phyloP scores from a whole-genome alignment of 2,888 invertebrate species.

The Luperina testacea region DNA sequence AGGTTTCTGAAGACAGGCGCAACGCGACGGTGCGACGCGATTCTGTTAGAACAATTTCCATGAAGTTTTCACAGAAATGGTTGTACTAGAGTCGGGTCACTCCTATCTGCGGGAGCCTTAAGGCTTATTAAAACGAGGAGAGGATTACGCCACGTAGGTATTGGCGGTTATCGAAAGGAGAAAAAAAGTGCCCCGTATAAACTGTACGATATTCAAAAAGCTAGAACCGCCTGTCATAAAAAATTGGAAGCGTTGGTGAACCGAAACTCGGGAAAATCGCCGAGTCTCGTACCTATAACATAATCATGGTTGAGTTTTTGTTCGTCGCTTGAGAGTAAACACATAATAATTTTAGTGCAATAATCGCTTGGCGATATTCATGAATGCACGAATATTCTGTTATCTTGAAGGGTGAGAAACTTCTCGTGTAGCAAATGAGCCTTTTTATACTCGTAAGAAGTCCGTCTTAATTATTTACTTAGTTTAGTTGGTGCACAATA shows the following conservation, averaged over 20 bases:
- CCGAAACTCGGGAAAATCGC: not conserved
- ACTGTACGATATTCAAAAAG: not conserved
- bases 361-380: not conserved
- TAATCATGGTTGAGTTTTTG: not conserved
- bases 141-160: not conserved
- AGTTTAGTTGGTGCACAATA: constrained; percentile 7
- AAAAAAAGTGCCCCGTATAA: not conserved
- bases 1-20: not conserved
- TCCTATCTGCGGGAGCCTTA: not conserved
- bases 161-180: too few relatives aligned
- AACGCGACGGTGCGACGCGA: not conserved
- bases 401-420: not conserved
- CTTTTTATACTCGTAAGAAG: not conserved
- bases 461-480: not conserved
- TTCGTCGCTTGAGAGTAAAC: not conserved
- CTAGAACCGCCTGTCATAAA: not conserved
- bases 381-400: not conserved
- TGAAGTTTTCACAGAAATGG: not conserved
- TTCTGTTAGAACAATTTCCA: not conserved
- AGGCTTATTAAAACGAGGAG: not conserved
- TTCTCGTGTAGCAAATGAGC: not conserved
- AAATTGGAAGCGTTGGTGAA: not conserved
- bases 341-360: not conserved
- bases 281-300: not conserved
- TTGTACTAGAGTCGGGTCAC: not conserved